Evolutionary conservation across 1,140 invertebrate genomes (phyloP), one percentile per base, ranked within the genome.

Genomic region (Apis florea): DNA sequence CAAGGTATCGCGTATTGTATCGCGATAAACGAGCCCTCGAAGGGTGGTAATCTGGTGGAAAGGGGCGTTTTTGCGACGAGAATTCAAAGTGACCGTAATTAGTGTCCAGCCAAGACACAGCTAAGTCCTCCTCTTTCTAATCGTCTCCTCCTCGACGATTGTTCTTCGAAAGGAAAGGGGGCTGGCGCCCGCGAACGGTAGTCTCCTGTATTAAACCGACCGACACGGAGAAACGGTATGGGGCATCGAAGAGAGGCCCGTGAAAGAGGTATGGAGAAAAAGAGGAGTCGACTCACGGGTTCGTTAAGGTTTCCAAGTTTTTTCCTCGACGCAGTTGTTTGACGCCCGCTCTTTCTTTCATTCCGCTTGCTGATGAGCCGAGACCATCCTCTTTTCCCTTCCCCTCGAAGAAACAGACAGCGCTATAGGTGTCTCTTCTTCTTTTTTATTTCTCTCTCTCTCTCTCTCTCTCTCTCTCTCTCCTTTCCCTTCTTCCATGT

Each of bases 11-110:
- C 8, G 31, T 11, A 11, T 17, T 10, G 31, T 11, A 40, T n/a
- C 15, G 19, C 40, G 47, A 72, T 19, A 24, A 47, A 40, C 47
- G 47, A 68, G 40, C 31, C 54, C 6, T 24, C 40, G n/a, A 6
- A 49, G 74, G 26, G 58, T 40, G 11, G 56, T 47, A 47, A 77
- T 72, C n/a, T 15, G n/a, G 10, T 40, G 40, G 26, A 63, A 54
- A 47, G 56, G 68, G 51, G 26, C n/a, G 17, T 90, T 92, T 90
- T 91, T 90, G 80, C 84, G 49, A 93, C 91, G 91, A 93, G 90
- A 92, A 90, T 90, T 90, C 84, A 88, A 88, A 88, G 86, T 83
- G 88, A 86, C 79, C 79, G 88, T 92, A 93, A 93, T 93, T 92
- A 92, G 88, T 90, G 87, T 86, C 84, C 74, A 83, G 78, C 88